phyloP scores from a whole-genome alignment of 2,888 invertebrate species.

The Thecophora atra region DNA sequence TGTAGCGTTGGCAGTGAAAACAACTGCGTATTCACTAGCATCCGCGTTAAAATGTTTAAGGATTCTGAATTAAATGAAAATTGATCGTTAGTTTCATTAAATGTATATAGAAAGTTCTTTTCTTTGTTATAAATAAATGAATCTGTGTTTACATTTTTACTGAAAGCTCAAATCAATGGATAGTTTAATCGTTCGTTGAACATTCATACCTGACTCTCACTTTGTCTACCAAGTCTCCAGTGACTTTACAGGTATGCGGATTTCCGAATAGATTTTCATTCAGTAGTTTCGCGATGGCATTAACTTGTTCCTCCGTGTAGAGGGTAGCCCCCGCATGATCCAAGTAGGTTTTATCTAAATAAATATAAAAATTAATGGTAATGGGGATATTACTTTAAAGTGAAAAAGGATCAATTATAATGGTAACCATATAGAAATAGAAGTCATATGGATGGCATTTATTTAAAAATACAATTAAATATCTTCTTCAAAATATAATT shows the following conservation, averaged over 20 bases:
- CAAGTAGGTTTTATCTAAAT: slow-evolving; percentile 77
- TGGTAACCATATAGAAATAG: too few species aligned
- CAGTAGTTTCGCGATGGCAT: slow-evolving; percentile 73
- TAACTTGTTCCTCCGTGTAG: slow-evolving; percentile 80
- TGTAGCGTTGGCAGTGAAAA: slow-evolving; percentile 95
- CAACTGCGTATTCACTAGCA: slow-evolving; percentile 81
- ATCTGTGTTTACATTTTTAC: too few species aligned
- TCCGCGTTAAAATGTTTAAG: slow-evolving; percentile 86
- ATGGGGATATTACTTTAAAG: too few species aligned
- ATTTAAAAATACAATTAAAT: too few species aligned
- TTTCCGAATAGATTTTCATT: slow-evolving; percentile 83
- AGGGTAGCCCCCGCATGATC: slow-evolving; percentile 90
- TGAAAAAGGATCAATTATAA: too few species aligned
- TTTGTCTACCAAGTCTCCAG: slow-evolving; percentile 87
- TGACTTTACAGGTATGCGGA: slow-evolving; percentile 87
- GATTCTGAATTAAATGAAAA: slow-evolving; percentile 69
- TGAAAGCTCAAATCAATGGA: not conserved
- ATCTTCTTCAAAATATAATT: too few species aligned
- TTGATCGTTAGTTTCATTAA: too few species aligned
- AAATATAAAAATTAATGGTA: not conserved
- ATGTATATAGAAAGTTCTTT: too few species aligned
- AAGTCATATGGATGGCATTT: too few species aligned
- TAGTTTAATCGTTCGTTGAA: not conserved
- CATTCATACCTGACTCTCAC: slow-evolving; percentile 74
- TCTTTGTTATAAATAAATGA: too few species aligned